Conservation (phyloP, 2,888 invertebrate species). For the Auanema sp. region DNA sequence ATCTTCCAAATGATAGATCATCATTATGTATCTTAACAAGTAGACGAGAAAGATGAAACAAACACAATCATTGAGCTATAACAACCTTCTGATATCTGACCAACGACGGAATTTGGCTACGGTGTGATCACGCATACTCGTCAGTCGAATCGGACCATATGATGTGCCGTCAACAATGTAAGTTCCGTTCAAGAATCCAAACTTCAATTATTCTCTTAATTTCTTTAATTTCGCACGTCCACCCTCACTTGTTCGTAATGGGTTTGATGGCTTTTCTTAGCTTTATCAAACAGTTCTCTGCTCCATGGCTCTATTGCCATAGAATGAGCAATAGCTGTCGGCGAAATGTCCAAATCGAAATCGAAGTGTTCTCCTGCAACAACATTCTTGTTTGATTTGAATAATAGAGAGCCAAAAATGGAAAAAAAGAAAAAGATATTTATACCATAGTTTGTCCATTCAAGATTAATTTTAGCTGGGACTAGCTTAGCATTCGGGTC, state of each 20-base stretch:
- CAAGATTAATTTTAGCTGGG: constrained; percentile 72
- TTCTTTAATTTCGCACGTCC: neutral
- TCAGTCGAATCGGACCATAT: constrained; percentile 68
- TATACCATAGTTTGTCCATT: constrained; percentile 72
- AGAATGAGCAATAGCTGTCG: constrained; percentile 74
- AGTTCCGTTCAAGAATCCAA: constrained; percentile 46
- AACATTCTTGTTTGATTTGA: constrained; percentile 1
- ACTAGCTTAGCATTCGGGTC: constrained; percentile 32
- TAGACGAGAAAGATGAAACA: neutral
- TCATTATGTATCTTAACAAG: constrained; percentile 70
- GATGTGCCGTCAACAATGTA: constrained; percentile 30
- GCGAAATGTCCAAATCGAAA: constrained; percentile 76
- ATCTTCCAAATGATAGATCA: constrained; percentile 77
- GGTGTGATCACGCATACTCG: constrained; percentile 80
- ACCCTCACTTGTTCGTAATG: constrained; percentile 77
- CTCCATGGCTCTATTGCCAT: constrained; percentile 79
- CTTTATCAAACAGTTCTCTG: constrained; percentile 73
- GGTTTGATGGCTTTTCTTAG: constrained; percentile 78
- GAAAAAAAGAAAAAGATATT: too few species aligned
- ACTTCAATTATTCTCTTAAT: constrained; percentile 23
- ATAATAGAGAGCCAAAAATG: too few species aligned
- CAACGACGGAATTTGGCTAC: constrained; percentile 70
- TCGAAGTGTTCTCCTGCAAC: constrained; percentile 71
- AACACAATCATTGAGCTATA: too few species aligned
- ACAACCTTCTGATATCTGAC: constrained; percentile 53